Conservation (phyloP, 2,888 invertebrate genomes). For the Aphodius granarius region DNA sequence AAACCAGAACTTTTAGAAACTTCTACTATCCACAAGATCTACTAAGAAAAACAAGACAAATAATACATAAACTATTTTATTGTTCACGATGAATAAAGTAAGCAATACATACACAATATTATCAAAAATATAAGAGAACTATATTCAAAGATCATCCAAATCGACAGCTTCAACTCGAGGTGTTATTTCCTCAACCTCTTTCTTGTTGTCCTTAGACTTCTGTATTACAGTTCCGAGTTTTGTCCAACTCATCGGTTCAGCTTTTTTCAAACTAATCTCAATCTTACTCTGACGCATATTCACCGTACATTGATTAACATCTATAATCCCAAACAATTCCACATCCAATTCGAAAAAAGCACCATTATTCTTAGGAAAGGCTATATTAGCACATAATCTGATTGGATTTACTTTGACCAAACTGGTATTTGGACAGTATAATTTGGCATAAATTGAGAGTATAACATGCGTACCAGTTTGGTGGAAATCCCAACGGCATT, state of each 20-base stretch:
- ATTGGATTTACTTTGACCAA: constrained; percentile 83
- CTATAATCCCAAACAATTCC: constrained; percentile 78
- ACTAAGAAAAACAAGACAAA: too few relatives aligned
- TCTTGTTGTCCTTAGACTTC: constrained; percentile 41
- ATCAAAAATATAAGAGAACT: background rate
- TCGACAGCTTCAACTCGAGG: constrained; percentile 68
- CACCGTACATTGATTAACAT: constrained; percentile 70
- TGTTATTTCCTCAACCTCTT: constrained; percentile 52
- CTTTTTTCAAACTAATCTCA: constrained; percentile 89
- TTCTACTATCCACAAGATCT: too few relatives aligned
- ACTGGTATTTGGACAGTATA: constrained; percentile 78
- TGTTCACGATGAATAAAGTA: background rate
- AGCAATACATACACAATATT: background rate
- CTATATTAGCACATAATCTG: constrained; percentile 70
- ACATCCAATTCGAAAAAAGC: constrained; percentile 74
- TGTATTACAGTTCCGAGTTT: constrained; percentile 67
- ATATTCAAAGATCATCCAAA: constrained; percentile 67
- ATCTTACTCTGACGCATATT: constrained; percentile 88
- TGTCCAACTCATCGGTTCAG: constrained; percentile 81
- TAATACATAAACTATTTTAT: too few relatives aligned
- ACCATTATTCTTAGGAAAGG: constrained; percentile 76
- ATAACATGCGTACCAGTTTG: constrained; percentile 86
- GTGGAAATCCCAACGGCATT: constrained; percentile 94
- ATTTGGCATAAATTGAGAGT: constrained; percentile 89
- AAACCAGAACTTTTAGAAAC: too few relatives aligned